Base-by-base conservation (phyloP, 2,797 vertebrate species). In the Diglossa cyanea region DNA sequence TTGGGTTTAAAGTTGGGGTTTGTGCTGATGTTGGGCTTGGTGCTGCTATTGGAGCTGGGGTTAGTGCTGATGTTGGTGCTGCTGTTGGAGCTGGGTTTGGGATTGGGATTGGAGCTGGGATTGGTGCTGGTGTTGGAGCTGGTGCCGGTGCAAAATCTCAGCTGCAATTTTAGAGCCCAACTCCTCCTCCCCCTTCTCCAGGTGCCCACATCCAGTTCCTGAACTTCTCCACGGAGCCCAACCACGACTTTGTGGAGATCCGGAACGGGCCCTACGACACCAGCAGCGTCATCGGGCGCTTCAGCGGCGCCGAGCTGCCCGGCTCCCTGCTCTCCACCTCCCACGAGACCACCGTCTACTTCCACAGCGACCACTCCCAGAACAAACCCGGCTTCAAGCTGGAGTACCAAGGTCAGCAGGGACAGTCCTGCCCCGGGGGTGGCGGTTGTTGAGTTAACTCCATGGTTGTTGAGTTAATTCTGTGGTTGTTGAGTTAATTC, bases 361-460 rank as follows among this genome's bases (percentile, higher is more conserved):
- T 99, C 97, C 99, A 99, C 80, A 99, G 99, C 3, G 99, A 99
- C 97, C 99, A 99, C 96, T 99, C 99, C 0, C 99, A 99, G 97
- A 99, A 99, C 97, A 99, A 99, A 62, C 99, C 99, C 1, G 99
- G 99, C 50, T 99, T 99, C 98, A 98, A 99, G 96, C 98, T 99
- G 76, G 99, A 99, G 63, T 99, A 99, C 96, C 99, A 99, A 91
- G 99, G 99, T 99, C 95, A 98, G 98, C 30, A 67, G 50, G 6
- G 40, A 28, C 62, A 12, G 0, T 28, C 48, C 77, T 72, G 57
- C 40, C 76, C 75, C 63, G 65, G 21, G 51, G 54, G 31, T 5
- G 20, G 20, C 9, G 5, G 28, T 30, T 51, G 2, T 30, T 30
- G 50, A 51, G 81, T 35, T 53, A 7, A 37, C 44, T 77, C 53